Evolutionary conservation across 2,113 vertebrate genomes (phyloP).

Genomic region (Zapornia atra): DNA sequence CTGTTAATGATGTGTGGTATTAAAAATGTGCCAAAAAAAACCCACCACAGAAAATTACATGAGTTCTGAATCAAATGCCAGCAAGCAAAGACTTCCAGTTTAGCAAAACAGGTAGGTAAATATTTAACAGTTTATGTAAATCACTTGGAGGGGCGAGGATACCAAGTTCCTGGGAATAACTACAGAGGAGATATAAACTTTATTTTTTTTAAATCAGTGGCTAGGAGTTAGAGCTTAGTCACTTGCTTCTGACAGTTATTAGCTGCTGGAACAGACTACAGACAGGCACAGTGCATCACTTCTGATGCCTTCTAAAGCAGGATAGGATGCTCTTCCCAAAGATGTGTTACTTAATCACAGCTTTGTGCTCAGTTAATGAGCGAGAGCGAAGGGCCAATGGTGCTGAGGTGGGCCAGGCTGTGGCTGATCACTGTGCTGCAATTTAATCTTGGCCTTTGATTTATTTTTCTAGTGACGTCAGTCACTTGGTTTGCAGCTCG

Average conservation of each 20-base stretch:
- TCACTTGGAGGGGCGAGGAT: not conserved
- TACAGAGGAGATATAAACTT: not conserved
- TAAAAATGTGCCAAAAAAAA: not conserved
- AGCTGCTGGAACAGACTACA: not conserved
- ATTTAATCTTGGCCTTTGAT: accelerated
- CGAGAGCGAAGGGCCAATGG: not conserved
- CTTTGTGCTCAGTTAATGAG: not conserved
- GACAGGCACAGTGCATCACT: not conserved
- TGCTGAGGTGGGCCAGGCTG: not conserved
- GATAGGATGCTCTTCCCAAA: not conserved
- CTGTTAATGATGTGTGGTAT: conserved; percentile 9
- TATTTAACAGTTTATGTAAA: not conserved
- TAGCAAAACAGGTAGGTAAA: not conserved
- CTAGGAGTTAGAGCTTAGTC: not conserved
- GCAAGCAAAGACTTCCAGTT: conserved; percentile 13
- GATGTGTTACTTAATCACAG: not conserved
- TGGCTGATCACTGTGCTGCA: not conserved
- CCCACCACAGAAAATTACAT: not conserved
- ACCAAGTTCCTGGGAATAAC: not conserved
- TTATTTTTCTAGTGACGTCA: not conserved
- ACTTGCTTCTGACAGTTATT: not conserved
- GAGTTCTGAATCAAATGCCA: not conserved
- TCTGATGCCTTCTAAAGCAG: not conserved
- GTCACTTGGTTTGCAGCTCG: not conserved
- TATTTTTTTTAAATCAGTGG: not conserved